A percentile compares a stretch with the other conserved stretches of the same genome.
phyloP scores from a whole-genome alignment of 2,113 vertebrate genomes.

The Cebidichthys violaceus region DNA sequence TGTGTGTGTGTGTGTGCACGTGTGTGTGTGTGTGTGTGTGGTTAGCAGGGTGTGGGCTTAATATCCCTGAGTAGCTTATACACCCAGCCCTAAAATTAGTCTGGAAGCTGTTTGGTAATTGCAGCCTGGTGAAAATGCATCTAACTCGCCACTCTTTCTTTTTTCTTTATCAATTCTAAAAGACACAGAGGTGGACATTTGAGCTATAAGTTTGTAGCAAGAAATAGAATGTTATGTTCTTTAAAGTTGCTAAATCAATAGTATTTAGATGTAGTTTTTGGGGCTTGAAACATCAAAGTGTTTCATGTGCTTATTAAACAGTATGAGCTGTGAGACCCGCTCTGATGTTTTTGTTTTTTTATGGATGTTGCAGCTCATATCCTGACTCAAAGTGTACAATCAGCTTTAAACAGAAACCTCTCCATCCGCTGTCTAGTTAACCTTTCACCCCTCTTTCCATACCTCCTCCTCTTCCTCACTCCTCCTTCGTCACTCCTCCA shows the following conservation, averaged over 20 bases:
- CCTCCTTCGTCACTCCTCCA: not conserved
- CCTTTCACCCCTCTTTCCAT: slow-evolving; percentile 28
- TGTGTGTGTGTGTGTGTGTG: slow-evolving; percentile 63
- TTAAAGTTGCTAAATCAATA: slow-evolving; percentile 21
- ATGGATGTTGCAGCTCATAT: slow-evolving; percentile 33
- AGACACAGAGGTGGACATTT: not conserved
- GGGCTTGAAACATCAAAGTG: slow-evolving; percentile 53
- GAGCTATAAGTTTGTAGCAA: not conserved
- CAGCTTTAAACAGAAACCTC: slow-evolving; percentile 22
- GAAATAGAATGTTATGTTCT: not conserved
- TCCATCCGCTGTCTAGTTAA: slow-evolving; percentile 22
- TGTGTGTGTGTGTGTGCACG: too few relatives aligned
- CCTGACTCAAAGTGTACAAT: slow-evolving; percentile 20
- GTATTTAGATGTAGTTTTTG: not conserved
- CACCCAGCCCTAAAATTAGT: slow-evolving; percentile 46
- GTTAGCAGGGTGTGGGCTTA: slow-evolving; percentile 64
- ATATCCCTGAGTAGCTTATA: slow-evolving; percentile 32
- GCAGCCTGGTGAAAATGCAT: slow-evolving; percentile 2
- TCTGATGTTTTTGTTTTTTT: slow-evolving; percentile 30
- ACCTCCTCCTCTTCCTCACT: not conserved
- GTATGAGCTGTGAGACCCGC: not conserved
- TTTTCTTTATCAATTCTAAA: not conserved
- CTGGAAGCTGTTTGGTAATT: slow-evolving; percentile 22
- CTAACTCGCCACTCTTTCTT: not conserved
- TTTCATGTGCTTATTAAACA: slow-evolving; percentile 51